Percentiles rank a stretch among this genome's conserved stretches.
Evolutionary conservation across 1,140 invertebrate species (phyloP).

Genomic region (Penaeus japonicus): DNA sequence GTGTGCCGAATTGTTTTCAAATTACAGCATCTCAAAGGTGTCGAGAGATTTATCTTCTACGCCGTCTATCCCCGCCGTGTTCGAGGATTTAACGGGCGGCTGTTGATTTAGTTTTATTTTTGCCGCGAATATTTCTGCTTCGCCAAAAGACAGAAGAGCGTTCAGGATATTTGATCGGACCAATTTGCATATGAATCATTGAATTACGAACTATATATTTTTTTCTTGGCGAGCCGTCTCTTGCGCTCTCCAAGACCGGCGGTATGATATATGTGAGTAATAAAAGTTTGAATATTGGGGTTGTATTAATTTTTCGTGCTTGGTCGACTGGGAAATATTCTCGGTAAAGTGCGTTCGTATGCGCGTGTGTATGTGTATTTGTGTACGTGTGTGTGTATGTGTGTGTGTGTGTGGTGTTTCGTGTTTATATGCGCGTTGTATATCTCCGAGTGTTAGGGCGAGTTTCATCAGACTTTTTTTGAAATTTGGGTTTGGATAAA

Average conservation of each 20-base stretch:
- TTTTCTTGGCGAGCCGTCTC: neutral
- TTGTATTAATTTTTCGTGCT: slow-evolving; percentile 28
- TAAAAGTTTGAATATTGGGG: slow-evolving; percentile 20
- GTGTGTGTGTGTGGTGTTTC: neutral
- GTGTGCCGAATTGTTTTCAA: too few species aligned
- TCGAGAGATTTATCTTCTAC: neutral
- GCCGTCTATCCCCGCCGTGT: neutral
- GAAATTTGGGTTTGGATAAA: too few species aligned
- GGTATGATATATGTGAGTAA: slow-evolving; percentile 25
- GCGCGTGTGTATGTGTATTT: neutral
- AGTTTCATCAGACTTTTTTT: too few species aligned
- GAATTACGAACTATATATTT: slow-evolving; percentile 24
- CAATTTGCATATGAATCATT: slow-evolving; percentile 33
- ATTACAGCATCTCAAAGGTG: too few species aligned
- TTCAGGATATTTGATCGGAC: slow-evolving; percentile 21
- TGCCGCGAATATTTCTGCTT: slow-evolving; percentile 10
- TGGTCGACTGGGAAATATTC: slow-evolving; percentile 13
- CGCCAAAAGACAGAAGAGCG: slow-evolving; percentile 25
- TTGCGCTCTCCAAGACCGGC: neutral
- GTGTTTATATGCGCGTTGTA: too few species aligned
- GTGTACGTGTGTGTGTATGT: neutral
- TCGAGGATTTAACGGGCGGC: neutral
- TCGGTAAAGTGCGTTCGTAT: neutral
- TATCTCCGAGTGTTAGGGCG: too few species aligned
- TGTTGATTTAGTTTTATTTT: neutral